Evolutionary conservation across 1,140 invertebrate species (phyloP).

Genomic region (Temnothorax nylanderi): DNA sequence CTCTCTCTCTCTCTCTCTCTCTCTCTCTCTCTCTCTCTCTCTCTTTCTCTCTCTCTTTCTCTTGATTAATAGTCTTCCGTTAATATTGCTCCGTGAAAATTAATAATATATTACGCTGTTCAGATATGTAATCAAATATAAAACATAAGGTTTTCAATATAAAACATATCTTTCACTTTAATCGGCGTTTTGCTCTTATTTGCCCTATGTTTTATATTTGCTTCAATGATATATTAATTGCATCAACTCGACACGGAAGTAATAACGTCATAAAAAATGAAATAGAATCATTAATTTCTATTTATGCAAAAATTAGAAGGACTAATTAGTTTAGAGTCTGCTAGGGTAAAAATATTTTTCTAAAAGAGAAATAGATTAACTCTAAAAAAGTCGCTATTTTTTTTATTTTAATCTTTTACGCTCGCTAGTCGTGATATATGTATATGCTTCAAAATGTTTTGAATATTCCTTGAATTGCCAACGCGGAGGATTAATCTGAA

Average conservation of each 20-base stretch:
- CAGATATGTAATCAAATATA: no score
- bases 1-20: no score
- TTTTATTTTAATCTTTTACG: background rate
- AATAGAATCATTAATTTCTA: background rate
- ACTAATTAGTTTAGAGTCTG: background rate
- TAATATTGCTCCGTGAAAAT: background rate
- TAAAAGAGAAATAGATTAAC: background rate
- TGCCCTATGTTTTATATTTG: no score
- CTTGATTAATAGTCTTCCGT: background rate
- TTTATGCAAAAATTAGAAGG: background rate
- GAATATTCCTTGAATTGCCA: background rate
- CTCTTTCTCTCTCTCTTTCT: no score
- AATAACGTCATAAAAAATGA: background rate
- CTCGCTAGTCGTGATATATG: no score
- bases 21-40: no score
- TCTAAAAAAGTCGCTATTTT: background rate
- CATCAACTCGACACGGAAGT: background rate
- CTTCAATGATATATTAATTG: background rate
- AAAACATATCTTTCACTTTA: no score
- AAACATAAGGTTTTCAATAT: no score
- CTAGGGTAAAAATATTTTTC: no score
- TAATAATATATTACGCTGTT: background rate
- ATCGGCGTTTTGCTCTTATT: no score
- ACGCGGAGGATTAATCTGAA: background rate
- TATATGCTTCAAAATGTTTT: background rate